These are phyloP conservation scores for Alca torda DNA, from an alignment of 2,797 vertebrate species.

Conservation along the genomic window DNA sequence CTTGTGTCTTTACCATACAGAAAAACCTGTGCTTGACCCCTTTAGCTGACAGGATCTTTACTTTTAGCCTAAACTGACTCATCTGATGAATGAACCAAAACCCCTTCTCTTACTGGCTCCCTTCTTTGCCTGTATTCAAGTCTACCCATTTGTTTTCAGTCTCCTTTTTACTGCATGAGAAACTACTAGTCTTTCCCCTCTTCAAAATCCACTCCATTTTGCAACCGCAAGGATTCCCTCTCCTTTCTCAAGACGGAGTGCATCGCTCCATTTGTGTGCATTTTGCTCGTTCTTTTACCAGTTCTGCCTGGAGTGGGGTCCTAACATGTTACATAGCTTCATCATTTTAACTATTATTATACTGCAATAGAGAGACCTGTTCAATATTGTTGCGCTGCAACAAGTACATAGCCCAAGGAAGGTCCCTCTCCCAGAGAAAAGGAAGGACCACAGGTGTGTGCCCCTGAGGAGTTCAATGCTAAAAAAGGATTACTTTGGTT, in stretches of 20 bases:
- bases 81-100: background rate
- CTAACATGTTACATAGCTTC: rapidly evolving
- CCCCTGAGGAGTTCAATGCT: background rate
- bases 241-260: background rate
- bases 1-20: rapidly evolving
- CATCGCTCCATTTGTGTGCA: rapidly evolving
- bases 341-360: background rate
- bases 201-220: background rate
- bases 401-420: background rate
- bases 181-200: background rate
- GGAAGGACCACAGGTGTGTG: background rate
- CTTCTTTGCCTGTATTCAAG: background rate
- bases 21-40: background rate
- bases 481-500: background rate
- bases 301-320: background rate
- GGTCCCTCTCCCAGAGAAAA: background rate
- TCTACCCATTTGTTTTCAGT: background rate
- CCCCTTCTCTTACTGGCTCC: background rate
- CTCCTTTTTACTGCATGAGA: background rate
- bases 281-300: background rate
- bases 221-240: background rate
- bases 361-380: rapidly evolving
- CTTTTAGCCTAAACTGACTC: background rate
- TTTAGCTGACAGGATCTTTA: background rate
- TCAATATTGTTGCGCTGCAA: rapidly evolving